Percentiles rank a stretch among this genome's conserved stretches.
Conservation (phyloP, 2,888 invertebrate species). For the Lithophane semibrunnea region DNA sequence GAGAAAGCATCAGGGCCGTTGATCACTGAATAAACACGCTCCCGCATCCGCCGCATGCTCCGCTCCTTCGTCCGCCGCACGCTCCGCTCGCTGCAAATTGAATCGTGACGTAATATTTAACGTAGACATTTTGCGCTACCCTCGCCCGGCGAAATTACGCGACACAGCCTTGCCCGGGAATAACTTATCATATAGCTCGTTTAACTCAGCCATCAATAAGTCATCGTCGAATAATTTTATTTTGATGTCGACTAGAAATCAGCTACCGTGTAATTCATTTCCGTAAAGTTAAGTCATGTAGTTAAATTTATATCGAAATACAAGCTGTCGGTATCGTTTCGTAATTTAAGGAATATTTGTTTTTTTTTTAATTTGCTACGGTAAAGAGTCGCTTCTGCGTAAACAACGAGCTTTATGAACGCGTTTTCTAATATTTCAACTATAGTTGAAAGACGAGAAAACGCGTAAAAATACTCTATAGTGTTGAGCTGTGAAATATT, state of each 20-base stretch:
- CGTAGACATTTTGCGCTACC: constrained; percentile 75
- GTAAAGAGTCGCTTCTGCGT: constrained; percentile 25
- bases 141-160: constrained; percentile 72
- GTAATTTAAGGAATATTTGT: constrained; percentile 42
- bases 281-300: constrained; percentile 67
- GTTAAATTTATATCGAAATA: constrained; percentile 61
- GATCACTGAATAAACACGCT: constrained; percentile 65
- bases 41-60: constrained; percentile 62
- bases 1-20: constrained; percentile 39
- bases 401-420: constrained; percentile 21
- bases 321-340: constrained; percentile 47
- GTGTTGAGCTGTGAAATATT: constrained; percentile 24
- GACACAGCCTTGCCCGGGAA: constrained; percentile 74
- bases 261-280: constrained; percentile 69
- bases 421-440: constrained; percentile 34
- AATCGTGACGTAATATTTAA: constrained; percentile 78
- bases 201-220: constrained; percentile 78
- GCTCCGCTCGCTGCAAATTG: constrained; percentile 73
- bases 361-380: constrained; percentile 52
- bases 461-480: not conserved
- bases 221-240: constrained; percentile 76
- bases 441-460: not conserved
- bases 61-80: constrained; percentile 61
- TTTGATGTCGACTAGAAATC: constrained; percentile 73
- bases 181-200: constrained; percentile 79